These are phyloP conservation scores for Drosophila seguyi DNA, from an alignment of 1,140 invertebrate genomes.

Conservation along the genomic window DNA sequence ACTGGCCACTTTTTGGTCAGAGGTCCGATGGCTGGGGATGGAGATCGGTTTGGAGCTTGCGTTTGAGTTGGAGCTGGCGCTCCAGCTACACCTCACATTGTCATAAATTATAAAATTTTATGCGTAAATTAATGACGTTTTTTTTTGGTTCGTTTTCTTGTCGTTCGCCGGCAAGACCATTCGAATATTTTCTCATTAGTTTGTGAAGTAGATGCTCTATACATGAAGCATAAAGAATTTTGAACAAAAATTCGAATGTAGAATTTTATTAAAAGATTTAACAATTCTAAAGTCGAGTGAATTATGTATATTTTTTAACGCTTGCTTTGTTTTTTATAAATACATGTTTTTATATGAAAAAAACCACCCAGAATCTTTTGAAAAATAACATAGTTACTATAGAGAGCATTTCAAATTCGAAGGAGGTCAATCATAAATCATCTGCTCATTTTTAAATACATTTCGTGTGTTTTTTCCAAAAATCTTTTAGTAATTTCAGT, in stretches of 20 bases:
- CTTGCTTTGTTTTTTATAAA: too few relatives aligned
- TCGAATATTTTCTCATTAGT: slow-evolving; percentile 33
- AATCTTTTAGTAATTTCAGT: too few relatives aligned
- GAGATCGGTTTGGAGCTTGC: slow-evolving; percentile 32
- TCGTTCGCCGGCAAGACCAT: slow-evolving; percentile 47
- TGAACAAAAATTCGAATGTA: background rate
- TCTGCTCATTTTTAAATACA: slow-evolving; percentile 30
- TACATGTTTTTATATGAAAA: too few relatives aligned
- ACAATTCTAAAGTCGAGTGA: background rate
- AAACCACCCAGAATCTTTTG: fast-evolving
- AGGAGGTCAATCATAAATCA: background rate
- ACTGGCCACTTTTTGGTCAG: slow-evolving; percentile 42
- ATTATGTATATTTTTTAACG: background rate
- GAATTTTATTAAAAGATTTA: background rate
- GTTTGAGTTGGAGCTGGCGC: slow-evolving; percentile 61
- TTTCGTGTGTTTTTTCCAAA: slow-evolving; percentile 40
- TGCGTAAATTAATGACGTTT: slow-evolving; percentile 84
- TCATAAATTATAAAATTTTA: slow-evolving; percentile 85
- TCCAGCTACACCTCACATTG: slow-evolving; percentile 81
- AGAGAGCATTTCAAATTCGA: slow-evolving; percentile 19
- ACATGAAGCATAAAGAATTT: background rate
- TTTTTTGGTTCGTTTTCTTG: slow-evolving; percentile 47
- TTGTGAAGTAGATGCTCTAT: slow-evolving; percentile 23
- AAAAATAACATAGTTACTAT: background rate
- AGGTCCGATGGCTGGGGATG: slow-evolving; percentile 9